These are phyloP conservation scores for Stylophora pistillata DNA, from an alignment of 64 coral and sea anemone species.

Conservation along the genomic window DNA sequence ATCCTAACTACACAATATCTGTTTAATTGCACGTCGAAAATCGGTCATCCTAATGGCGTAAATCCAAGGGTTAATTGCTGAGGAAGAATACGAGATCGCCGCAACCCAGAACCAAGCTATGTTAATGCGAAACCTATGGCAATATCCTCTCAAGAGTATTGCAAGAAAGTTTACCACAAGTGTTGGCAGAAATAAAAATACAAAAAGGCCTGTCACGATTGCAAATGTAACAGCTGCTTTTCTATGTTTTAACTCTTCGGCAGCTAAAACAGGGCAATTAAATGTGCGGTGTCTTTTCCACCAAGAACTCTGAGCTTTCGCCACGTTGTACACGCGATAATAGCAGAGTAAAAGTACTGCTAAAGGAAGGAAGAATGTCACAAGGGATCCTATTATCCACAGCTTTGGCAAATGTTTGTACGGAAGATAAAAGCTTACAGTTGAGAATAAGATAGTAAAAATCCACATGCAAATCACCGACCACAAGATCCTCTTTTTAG, in stretches of 20 bases:
- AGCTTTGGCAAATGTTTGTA: background rate
- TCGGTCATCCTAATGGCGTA: slow-evolving; percentile 19
- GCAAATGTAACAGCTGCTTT: slow-evolving; percentile 21
- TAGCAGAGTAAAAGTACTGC: background rate
- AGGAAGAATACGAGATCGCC: background rate
- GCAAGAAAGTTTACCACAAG: slow-evolving; percentile 19
- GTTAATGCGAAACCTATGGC: background rate
- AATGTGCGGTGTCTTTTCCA: background rate
- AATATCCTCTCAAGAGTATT: background rate
- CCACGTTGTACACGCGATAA: background rate
- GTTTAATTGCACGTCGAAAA: background rate
- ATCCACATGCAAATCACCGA: background rate
- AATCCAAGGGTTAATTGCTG: slow-evolving; percentile 42
- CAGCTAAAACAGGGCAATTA: background rate
- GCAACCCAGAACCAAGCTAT: slow-evolving; percentile 22
- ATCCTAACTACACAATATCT: background rate
- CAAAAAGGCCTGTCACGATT: slow-evolving; percentile 13
- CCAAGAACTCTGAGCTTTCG: background rate
- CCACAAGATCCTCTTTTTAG: background rate
- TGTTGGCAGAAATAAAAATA: slow-evolving; percentile 2
- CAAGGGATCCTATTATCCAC: slow-evolving; percentile 7
- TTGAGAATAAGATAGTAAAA: background rate
- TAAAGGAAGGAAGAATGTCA: slow-evolving; percentile 3
- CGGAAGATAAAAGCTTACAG: background rate
- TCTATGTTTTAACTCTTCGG: background rate